Base-by-base conservation (phyloP, 2,113 vertebrate genomes). In the Microtus oregoni region DNA sequence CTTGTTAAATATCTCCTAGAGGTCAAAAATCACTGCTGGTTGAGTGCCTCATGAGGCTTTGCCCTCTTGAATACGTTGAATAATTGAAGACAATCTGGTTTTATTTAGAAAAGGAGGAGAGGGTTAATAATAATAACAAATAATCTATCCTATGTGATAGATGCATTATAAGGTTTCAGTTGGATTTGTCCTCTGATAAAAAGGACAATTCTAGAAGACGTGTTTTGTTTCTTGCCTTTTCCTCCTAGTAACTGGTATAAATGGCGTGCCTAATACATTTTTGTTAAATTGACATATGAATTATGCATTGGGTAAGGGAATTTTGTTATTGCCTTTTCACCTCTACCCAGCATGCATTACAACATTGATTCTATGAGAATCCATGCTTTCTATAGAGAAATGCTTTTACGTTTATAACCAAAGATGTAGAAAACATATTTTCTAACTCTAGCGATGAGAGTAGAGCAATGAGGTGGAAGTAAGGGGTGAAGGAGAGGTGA, bases 341-440 rank as follows among this genome's bases (percentile, higher is more conserved):
- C 38, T 95, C 77, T 95, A 86, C 15, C 20, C 38, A 92, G 88
- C 47, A 96, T 75, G 70, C 30, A 58, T 92, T 89, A 11, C 76
- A 83, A 92, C 81, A 93, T 52, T 50, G 86, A 90, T 93, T 92
- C 58, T 86, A 24, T 12, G 20, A 88, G 90, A 92, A 94, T 70
- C 65, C 38, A 35, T 78, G 30, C 38, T 95, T 96, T 89, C 44
- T 90, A 14, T 78, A 52, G 77, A 5, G 22, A 95, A 82, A 89
- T 91, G 61, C 65, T 92, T 98, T 97, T 78, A 91, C 32, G 38
- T 86, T 96, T 93, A 70, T 83, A 93, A 77, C 30, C 22, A 96
- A 95, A 91, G 75, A 41, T 58, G 90, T 47, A 78, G 86, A 89
- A 96, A 97, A 92, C 32, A 92, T n/a, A 92, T 95, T 96, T 94